A percentile compares a stretch with the other conserved stretches of the same genome.
phyloP scores from a whole-genome alignment of 2,113 vertebrate species.

The Bubo bubo region DNA sequence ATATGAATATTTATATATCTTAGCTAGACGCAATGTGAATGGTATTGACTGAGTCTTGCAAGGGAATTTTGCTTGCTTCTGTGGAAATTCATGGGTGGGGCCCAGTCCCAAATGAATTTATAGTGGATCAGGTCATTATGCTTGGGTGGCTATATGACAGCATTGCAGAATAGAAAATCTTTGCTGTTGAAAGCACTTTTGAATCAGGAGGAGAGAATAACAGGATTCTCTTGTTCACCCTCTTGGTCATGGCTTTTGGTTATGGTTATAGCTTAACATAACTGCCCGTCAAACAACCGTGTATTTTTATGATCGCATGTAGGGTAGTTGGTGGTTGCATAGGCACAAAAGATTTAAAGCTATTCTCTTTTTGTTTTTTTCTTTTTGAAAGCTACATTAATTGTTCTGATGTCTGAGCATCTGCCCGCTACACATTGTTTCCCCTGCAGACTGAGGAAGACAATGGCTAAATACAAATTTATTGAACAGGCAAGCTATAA shows the following conservation, averaged over 20 bases:
- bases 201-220: neutral
- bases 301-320: neutral
- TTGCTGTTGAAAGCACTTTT: neutral
- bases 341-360: slow-evolving; percentile 36
- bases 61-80: neutral
- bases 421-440: neutral
- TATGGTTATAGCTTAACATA: slow-evolving; percentile 37
- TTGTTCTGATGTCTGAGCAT: slow-evolving; percentile 29
- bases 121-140: neutral
- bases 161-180: neutral
- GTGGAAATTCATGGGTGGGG: neutral
- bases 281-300: neutral
- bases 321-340: neutral
- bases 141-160: neutral
- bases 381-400: slow-evolving; percentile 25
- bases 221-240: neutral
- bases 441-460: neutral
- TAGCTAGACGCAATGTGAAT: neutral
- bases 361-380: neutral
- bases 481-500: slow-evolving; percentile 33
- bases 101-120: neutral
- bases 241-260: slow-evolving; percentile 35
- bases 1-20: neutral
- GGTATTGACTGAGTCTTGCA: neutral
- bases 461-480: slow-evolving; percentile 55